phyloP scores from a whole-genome alignment of 2,113 vertebrate genomes.

The Promerops cafer region DNA sequence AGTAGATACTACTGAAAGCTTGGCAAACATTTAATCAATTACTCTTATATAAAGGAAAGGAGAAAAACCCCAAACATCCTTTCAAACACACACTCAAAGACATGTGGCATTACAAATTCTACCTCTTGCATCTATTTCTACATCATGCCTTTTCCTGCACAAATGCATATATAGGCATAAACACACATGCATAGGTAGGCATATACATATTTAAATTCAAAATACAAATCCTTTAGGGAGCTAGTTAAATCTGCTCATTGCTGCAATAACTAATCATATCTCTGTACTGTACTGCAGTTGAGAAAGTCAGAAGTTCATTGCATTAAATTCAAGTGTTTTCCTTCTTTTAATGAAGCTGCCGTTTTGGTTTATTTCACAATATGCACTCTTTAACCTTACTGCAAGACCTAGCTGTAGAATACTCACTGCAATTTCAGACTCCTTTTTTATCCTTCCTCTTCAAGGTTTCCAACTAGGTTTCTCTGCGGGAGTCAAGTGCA shows the following conservation, averaged over 20 bases:
- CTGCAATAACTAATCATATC: slow-evolving; percentile 23
- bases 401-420: neutral
- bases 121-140: neutral
- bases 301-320: slow-evolving; percentile 26
- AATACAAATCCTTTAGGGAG: slow-evolving; percentile 7
- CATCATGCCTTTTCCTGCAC: neutral
- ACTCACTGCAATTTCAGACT: slow-evolving; percentile 54
- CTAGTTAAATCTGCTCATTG: neutral
- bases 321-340: neutral
- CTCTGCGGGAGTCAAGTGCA: slow-evolving; percentile 18
- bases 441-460: slow-evolving; percentile 17
- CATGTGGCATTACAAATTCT: slow-evolving; percentile 35
- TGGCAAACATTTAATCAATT: slow-evolving; percentile 64
- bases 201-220: neutral
- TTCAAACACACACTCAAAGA: slow-evolving; percentile 41
- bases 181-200: neutral
- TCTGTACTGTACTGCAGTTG: neutral
- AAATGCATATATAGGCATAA: neutral
- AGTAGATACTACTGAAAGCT: slow-evolving; percentile 52
- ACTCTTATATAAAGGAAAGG: slow-evolving; percentile 9
- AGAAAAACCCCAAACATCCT: slow-evolving; percentile 10
- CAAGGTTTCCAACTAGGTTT: slow-evolving; percentile 13
- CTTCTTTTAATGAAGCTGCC: neutral
- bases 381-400: slow-evolving; percentile 12
- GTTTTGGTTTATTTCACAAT: slow-evolving; percentile 9